phyloP scores from a whole-genome alignment of 2,797 vertebrate genomes.

The Cheirogaleus major region DNA sequence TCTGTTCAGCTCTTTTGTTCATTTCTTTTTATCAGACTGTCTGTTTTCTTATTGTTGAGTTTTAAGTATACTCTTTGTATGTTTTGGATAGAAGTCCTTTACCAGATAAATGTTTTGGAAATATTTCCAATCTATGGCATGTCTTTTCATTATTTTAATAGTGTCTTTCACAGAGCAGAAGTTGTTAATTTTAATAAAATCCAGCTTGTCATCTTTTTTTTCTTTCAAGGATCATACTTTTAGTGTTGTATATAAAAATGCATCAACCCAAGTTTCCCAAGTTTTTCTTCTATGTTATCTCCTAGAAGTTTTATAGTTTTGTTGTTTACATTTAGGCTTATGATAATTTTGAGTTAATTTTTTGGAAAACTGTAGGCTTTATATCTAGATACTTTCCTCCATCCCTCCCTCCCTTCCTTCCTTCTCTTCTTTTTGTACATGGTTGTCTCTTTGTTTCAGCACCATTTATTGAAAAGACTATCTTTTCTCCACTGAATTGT shows the following conservation, averaged over 20 bases:
- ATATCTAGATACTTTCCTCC: neutral
- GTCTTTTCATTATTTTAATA: neutral
- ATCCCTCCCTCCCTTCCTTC: neutral
- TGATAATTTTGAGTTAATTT: neutral
- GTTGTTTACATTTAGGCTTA: neutral
- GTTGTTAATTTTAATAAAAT: slow-evolving; percentile 9
- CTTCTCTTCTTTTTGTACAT: neutral
- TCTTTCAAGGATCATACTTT: neutral
- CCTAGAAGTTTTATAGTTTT: neutral
- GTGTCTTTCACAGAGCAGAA: neutral
- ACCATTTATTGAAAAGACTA: neutral
- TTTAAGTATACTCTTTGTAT: slow-evolving; percentile 11
- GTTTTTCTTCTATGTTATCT: neutral
- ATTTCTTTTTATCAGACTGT: neutral
- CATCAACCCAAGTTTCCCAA: neutral
- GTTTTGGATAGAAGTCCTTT: slow-evolving; percentile 17
- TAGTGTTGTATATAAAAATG: neutral
- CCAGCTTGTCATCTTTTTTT: neutral
- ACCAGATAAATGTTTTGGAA: slow-evolving; percentile 1
- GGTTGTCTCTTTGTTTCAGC: neutral
- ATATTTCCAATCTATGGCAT: neutral
- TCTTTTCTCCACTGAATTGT: neutral
- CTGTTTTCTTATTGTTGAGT: slow-evolving; percentile 21
- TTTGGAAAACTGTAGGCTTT: neutral
- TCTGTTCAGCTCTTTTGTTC: neutral